Evolutionary conservation across 2,888 invertebrate species (phyloP).

Genomic region (Sphaerophoria rueppellii): DNA sequence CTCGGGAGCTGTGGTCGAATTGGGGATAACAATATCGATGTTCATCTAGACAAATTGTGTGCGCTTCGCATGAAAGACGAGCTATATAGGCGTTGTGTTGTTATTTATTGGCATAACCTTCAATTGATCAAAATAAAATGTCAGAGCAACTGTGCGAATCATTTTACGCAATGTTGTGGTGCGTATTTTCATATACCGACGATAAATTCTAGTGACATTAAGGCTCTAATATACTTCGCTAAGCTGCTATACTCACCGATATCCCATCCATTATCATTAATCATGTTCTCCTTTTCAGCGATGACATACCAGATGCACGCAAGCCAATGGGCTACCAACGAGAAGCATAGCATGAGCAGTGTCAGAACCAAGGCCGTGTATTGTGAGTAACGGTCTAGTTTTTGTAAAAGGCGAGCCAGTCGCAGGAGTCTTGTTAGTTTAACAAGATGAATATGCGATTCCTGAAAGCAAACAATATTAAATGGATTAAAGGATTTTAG

Average conservation of each 20-base stretch:
- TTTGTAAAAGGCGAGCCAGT: constrained; percentile 94
- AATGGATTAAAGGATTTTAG: constrained; percentile 1
- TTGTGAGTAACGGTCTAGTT: constrained; percentile 98
- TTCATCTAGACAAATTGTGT: background rate
- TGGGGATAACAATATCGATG: background rate
- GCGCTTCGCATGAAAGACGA: background rate
- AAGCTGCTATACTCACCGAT: constrained; percentile 86
- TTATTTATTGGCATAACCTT: constrained; percentile 19
- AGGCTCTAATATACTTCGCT: background rate
- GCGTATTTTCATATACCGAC: constrained; percentile 7
- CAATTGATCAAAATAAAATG: constrained; percentile 8
- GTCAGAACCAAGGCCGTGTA: constrained; percentile 97
- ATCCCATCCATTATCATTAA: constrained; percentile 88
- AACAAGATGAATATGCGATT: constrained; percentile 94
- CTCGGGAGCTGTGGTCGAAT: background rate
- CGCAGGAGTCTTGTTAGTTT: constrained; percentile 95
- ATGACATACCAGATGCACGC: constrained; percentile 99
- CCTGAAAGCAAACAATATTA: constrained; percentile 82
- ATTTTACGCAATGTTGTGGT: background rate
- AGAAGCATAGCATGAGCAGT: constrained; percentile 96
- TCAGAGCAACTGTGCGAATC: background rate
- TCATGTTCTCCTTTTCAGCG: constrained; percentile 92
- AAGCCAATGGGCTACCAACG: constrained; percentile 97
- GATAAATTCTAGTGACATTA: background rate
- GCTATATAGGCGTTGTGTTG: background rate